These are phyloP conservation scores for Acrobasis repandana DNA, from an alignment of 2,888 invertebrate species.

Conservation along the genomic window DNA sequence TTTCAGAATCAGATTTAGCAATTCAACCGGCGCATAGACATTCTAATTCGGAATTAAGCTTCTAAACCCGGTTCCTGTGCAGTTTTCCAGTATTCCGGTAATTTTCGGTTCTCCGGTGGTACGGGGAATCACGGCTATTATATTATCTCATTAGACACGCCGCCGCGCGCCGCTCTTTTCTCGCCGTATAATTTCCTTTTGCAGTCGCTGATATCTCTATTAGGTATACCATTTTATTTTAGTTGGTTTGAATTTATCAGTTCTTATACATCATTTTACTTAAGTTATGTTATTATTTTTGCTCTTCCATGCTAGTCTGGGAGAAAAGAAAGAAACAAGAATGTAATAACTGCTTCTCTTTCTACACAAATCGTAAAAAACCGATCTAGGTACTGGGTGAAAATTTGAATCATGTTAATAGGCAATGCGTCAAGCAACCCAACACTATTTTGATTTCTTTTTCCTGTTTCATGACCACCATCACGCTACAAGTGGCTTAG, in stretches of 20 bases:
- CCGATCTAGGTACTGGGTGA: too few relatives aligned
- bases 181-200: slow-evolving; percentile 75
- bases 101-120: slow-evolving; percentile 69
- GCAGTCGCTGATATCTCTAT: slow-evolving; percentile 64
- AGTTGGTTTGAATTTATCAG: slow-evolving; percentile 33
- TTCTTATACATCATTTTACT: too few relatives aligned
- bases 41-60: slow-evolving; percentile 48
- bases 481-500: too few relatives aligned
- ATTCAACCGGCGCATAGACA: slow-evolving; percentile 39
- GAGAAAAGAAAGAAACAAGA: too few relatives aligned
- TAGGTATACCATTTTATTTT: slow-evolving; percentile 50
- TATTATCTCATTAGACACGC: slow-evolving; percentile 82
- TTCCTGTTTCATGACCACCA: too few relatives aligned
- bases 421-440: too few relatives aligned
- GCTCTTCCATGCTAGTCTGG: too few relatives aligned
- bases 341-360: too few relatives aligned
- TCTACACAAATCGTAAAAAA: too few relatives aligned
- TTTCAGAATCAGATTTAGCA: slow-evolving; percentile 8
- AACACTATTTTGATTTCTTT: too few relatives aligned
- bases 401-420: too few relatives aligned
- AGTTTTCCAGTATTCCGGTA: slow-evolving; percentile 64
- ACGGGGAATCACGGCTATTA: slow-evolving; percentile 78
- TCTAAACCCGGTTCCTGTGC: slow-evolving; percentile 53
- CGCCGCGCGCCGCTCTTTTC: slow-evolving; percentile 61
- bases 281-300: too few relatives aligned